Base-by-base conservation (phyloP, 2,797 vertebrate species). In the Lagorchestes hirsutus region DNA sequence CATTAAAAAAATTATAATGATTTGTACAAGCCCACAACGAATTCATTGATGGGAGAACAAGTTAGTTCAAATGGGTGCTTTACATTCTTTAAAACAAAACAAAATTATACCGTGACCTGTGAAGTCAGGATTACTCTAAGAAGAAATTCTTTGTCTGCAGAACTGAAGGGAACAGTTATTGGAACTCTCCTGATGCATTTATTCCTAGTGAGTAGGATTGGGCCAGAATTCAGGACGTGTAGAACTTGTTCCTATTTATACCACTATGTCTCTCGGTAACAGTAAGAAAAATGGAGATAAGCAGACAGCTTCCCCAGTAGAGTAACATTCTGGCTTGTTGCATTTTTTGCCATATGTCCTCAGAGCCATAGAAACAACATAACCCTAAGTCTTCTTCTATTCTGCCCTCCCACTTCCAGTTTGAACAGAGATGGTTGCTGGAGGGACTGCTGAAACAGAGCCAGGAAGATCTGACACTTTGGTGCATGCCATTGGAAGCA, bases 11-110 rank as follows among this genome's bases (percentile, higher is more conserved):
- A 50, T 54, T 5, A 46, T 93, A 96, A 94, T 96, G 93, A 93
- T 95, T 92, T 92, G 24, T n/a, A 52, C 22, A 94, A 59, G 94
- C 57, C 29, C 91, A 98, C 96, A 98, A 97, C 92, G 93, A 90
- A 12, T 46, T 92, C 97, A 97, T 96, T 98, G 98, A 98, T 96
- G 54, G 56, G 95, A 95, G 93, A 94, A 94, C 95, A 95, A 93
- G 96, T 95, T 92, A 24, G 87, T 96, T 96, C 94, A 93, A 96
- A 59, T 92, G 93, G 95, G 93, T 93, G 93, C 93, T 97, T 97
- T 96, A 97, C 97, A 92, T 96, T 34, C 95, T 95, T 95, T 92
- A 94, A 93, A 57, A 92, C 90, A 93, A 96, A 92, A 62, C 94
- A 97, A 96, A 94, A 67, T 94, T 94, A 96, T 97, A 96, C 93